Evolutionary conservation across 2,797 vertebrate genomes (phyloP).

Genomic region (Typhlichthys subterraneus): DNA sequence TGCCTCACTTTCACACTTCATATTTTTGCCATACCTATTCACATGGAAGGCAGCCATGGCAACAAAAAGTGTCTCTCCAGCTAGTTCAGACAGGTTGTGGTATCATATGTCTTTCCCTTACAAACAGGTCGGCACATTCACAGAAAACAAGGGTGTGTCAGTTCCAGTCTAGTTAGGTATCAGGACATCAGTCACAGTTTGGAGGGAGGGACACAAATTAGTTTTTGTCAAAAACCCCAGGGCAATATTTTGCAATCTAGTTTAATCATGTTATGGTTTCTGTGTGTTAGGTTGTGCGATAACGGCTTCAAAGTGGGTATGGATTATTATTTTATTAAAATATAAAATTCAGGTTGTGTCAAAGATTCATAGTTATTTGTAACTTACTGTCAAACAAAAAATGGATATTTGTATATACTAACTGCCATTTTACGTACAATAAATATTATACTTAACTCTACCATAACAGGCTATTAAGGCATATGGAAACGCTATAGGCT

Average conservation of each 20-base stretch:
- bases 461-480: not conserved
- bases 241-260: not conserved
- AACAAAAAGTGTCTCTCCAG: conserved; percentile 44
- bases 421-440: conserved; percentile 17
- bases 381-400: conserved; percentile 44
- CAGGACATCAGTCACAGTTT: conserved; percentile 21
- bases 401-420: conserved; percentile 24
- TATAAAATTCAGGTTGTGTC: not conserved
- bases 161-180: conserved; percentile 40
- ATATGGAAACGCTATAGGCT: conserved; percentile 18
- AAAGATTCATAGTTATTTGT: not conserved
- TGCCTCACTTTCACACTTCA: conserved; percentile 18
- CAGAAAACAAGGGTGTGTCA: conserved; percentile 60
- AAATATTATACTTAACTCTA: not conserved
- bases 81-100: conserved; percentile 52
- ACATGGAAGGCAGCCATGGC: conserved; percentile 30
- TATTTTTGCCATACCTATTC: not conserved
- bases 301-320: not conserved
- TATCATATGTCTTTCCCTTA: conserved; percentile 41
- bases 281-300: not conserved
- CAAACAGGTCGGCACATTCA: conserved; percentile 1
- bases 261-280: conserved; percentile 10
- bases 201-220: not conserved
- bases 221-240: not conserved
- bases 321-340: not conserved